These are phyloP conservation scores for Zhuqinia jingwanae DNA, from an alignment of 2,888 invertebrate species.

Conservation along the genomic window DNA sequence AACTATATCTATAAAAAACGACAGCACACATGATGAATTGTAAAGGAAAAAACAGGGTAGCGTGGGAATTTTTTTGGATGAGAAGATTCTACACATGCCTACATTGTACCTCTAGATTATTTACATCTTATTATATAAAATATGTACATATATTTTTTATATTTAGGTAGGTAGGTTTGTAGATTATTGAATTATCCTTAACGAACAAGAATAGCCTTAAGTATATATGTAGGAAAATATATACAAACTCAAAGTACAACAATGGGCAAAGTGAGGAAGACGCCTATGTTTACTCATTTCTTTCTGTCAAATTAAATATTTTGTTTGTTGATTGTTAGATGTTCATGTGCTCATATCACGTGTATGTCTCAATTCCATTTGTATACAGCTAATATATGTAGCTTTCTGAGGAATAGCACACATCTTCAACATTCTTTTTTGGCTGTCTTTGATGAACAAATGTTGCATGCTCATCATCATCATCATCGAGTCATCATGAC, in stretches of 20 bases:
- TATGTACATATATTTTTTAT: not conserved
- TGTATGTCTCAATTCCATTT: not conserved
- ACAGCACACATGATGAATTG: not conserved
- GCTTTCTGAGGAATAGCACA: not conserved
- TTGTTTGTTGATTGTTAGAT: not conserved
- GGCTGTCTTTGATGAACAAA: slow-evolving; percentile 18
- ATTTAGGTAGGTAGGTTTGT: not conserved
- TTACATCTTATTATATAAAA: no score
- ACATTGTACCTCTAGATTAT: no score
- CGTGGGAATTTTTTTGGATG: slow-evolving; percentile 51
- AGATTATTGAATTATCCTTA: slow-evolving; percentile 2
- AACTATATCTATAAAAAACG: not conserved
- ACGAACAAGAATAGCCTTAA: not conserved
- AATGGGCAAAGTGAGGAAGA: slow-evolving; percentile 13
- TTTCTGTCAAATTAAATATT: not conserved
- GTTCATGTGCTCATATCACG: not conserved
- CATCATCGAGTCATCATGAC: not conserved
- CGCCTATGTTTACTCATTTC: not conserved
- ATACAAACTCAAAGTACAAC: no score
- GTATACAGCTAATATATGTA: not conserved
- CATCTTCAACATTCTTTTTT: slow-evolving; percentile 39
- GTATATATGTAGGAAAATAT: no score
- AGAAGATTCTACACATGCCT: slow-evolving; percentile 15
- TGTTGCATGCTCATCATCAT: slow-evolving; percentile 29
- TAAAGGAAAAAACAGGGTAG: slow-evolving; percentile 45